Base-by-base conservation (phyloP, 2,888 invertebrate species). In the Molorchus minor region DNA sequence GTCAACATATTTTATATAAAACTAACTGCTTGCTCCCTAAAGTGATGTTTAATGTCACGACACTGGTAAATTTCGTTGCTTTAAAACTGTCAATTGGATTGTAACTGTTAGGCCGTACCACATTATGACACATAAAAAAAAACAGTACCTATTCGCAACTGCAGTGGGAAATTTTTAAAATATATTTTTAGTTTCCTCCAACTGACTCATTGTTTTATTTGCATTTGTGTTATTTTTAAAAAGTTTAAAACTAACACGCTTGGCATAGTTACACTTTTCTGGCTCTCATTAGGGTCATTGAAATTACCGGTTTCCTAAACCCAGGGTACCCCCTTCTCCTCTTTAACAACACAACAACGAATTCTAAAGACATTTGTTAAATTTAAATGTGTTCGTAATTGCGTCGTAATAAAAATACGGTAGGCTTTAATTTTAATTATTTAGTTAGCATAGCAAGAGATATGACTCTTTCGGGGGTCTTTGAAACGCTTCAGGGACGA, bases 281-380 rank as follows among this genome's bases (percentile, higher is more conserved):
- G 38, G 35, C 56, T 41, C 55, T 68, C 69, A 70, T 70, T 70
- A 70, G 67, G 70, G 70, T 70, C 70, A 70, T 64, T 64, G 67
- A 58, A 63, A 65, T 56, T 49, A 40, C 30, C n/a, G 40, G 49
- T 60, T 49, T 49, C 54, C 56, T 3, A 21, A 52, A 29, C 21
- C 35, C 20, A 35, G 36, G 12, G 12, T 21, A 1, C 29, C 13
- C 8, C 29, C 17, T 17, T 33, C 33, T 10, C 10, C 33, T 12
- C 33, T 33, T 12, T 8, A 3, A 25, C 25, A 25, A 5, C 25
- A 8, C 33, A 12, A n/a, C 33, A 12, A 41, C 4, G 41, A 40
- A 19, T 17, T 19, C 13, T 41, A 12, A 29, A 41, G 17, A 41
- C 12, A 1, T 19, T 17, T 29, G 29, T 52, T 40, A 52, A 40